Base-by-base conservation (phyloP, 2,797 vertebrate genomes). In the Takifugu ocellatus region DNA sequence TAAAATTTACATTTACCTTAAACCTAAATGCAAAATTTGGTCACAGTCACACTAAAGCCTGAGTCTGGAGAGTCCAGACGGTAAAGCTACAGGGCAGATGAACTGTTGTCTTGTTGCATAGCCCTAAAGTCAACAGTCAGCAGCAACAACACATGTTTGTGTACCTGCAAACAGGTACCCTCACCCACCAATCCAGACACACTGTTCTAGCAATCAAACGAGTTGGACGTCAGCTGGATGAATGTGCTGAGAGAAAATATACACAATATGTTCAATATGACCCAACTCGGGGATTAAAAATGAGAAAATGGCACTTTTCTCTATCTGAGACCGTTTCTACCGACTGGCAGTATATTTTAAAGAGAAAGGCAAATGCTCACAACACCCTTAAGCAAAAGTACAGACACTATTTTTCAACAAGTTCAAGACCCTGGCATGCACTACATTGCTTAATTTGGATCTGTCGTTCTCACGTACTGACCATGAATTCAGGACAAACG, bases 51-150 rank as follows among this genome's bases (percentile, higher is more conserved):
- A 90, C 90, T 88, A 88, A 92, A 91, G 90, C 88, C 90, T 86
- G 87, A 87, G 90, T 85, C 70, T 82, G 86, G 85, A 75, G 68
- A 81, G 63, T 87, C 82, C 88, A 89, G 83, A 84, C 83, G 82
- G 71, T 89, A 88, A 92, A 92, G 92, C 91, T 92, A 92, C 77
- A 81, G 88, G 85, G 79, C 79, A 75, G 88, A 84, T 86, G 86
- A 83, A 90, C 90, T 91, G 92, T 94, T 84, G 63, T 89, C 88
- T 89, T 83, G 92, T 95, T 95, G 94, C 94, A 94, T 94, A 95
- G 93, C 92, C 94, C 92, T 93, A 87, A 77, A 33, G 62, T 81
- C 84, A 88, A 90, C 87, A 90, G 89, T 89, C 84, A 78, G 79
- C 79, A 73, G 76, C 83, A 69, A 82, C 77, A 69, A 82, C 77